Percentiles rank a stretch among this genome's conserved stretches.
Evolutionary conservation across 2,888 invertebrate species (phyloP).

Genomic region (Drosophila nr. perissopoda): DNA sequence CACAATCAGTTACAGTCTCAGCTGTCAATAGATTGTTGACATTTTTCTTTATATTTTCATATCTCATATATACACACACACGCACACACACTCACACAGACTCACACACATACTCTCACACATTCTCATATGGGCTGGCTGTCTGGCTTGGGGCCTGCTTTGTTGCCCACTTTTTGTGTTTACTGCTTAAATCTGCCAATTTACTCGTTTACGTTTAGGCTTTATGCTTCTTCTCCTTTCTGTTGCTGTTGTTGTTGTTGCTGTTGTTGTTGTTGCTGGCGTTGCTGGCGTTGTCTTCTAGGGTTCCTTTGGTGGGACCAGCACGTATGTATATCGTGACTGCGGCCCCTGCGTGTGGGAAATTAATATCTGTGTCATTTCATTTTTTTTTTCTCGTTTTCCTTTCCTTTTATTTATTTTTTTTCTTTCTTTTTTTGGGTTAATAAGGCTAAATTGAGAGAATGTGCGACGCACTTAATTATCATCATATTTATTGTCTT

Average conservation of each 20-base stretch:
- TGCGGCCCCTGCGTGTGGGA: conserved; percentile 59
- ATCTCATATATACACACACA: conserved; percentile 49
- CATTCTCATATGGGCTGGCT: conserved; percentile 12
- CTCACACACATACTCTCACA: conserved; percentile 29
- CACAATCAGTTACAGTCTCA: conserved; percentile 82
- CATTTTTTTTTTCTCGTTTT: conserved; percentile 19
- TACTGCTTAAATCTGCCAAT: conserved; percentile 82
- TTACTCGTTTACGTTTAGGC: conserved; percentile 81
- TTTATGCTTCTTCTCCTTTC: conserved; percentile 46
- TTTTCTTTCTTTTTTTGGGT: conserved; percentile 63
- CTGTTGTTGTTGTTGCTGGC: background rate
- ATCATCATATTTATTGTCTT: conserved; percentile 81
- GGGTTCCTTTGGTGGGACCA: conserved; percentile 25
- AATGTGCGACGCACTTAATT: conserved; percentile 81
- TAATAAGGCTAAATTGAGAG: conserved; percentile 81
- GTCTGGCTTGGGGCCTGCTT: conserved; percentile 56
- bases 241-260: background rate
- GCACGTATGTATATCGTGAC: conserved; percentile 47
- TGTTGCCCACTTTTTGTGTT: conserved; percentile 80
- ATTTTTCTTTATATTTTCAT: conserved; percentile 78
- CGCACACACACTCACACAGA: conserved; percentile 16
- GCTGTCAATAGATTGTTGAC: conserved; percentile 82
- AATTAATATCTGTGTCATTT: conserved; percentile 81
- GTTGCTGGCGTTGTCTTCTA: conserved; percentile 11
- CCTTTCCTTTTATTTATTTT: conserved; percentile 1